These are phyloP conservation scores for Cyprinus carpio DNA, from an alignment of 2,113 vertebrate species.

Conservation along the genomic window DNA sequence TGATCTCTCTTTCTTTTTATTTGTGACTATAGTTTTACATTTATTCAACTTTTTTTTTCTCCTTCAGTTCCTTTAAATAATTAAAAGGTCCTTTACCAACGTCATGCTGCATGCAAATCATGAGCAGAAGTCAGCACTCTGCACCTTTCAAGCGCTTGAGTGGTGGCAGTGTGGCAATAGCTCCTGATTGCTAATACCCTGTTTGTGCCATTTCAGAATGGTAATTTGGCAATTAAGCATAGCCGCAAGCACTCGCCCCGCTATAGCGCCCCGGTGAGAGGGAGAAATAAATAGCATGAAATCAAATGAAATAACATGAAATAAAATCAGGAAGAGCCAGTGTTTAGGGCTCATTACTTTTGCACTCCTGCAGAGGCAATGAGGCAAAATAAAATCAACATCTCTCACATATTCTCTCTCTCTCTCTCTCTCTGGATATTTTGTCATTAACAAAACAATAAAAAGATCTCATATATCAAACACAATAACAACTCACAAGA, in stretches of 20 bases:
- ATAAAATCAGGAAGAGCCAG: constrained; percentile 53
- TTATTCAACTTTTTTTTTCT: not conserved
- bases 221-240: constrained; percentile 50
- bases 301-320: constrained; percentile 58
- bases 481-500: not conserved
- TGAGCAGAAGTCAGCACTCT: not conserved
- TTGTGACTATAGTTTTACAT: not conserved
- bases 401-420: constrained; percentile 47
- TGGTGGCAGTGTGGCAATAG: constrained; percentile 44
- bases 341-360: constrained; percentile 47
- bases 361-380: constrained; percentile 40
- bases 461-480: not conserved
- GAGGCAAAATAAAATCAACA: constrained; percentile 51
- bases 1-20: too few relatives aligned
- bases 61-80: constrained; percentile 27
- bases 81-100: constrained; percentile 41
- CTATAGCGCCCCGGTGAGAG: constrained; percentile 24
- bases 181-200: constrained; percentile 56
- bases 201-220: constrained; percentile 46
- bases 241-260: constrained; percentile 28
- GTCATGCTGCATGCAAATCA: constrained; percentile 21
- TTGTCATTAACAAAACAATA: not conserved
- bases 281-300: constrained; percentile 54
- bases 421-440: not conserved
- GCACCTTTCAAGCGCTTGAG: constrained; percentile 33